phyloP scores from a whole-genome alignment of 2,113 vertebrate species.

The Dasyprocta punctata region DNA sequence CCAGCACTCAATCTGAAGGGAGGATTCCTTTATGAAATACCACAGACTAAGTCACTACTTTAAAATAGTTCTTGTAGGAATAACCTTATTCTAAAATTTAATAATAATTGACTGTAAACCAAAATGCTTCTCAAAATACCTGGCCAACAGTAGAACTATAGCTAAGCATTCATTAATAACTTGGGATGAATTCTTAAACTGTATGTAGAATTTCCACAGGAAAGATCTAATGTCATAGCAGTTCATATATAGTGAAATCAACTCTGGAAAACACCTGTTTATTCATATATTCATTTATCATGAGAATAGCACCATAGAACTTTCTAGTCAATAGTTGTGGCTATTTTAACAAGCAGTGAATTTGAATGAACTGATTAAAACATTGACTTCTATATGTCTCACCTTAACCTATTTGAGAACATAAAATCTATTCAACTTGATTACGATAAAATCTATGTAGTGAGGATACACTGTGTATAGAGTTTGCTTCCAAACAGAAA shows the following conservation, averaged over 20 bases:
- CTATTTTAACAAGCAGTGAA: background rate
- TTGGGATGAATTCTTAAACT: background rate
- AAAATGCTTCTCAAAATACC: background rate
- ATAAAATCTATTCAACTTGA: background rate
- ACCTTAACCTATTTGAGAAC: background rate
- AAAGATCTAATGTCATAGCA: background rate
- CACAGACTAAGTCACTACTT: background rate
- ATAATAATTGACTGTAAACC: background rate
- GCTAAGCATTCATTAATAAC: background rate
- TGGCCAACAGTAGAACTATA: background rate
- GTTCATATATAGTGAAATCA: background rate
- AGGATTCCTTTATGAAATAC: background rate
- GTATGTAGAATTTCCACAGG: background rate
- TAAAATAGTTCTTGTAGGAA: background rate
- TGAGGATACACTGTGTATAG: background rate
- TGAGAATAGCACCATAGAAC: background rate
- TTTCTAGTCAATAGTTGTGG: background rate
- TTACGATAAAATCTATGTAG: background rate
- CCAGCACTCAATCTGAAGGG: background rate
- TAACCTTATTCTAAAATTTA: background rate
- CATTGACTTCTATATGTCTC: background rate
- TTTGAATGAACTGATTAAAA: background rate
- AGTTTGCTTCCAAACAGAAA: background rate
- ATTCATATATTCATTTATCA: background rate
- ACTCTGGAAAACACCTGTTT: background rate